phyloP scores from a whole-genome alignment of 1,140 invertebrate genomes.

The Aphaenogaster floridana region DNA sequence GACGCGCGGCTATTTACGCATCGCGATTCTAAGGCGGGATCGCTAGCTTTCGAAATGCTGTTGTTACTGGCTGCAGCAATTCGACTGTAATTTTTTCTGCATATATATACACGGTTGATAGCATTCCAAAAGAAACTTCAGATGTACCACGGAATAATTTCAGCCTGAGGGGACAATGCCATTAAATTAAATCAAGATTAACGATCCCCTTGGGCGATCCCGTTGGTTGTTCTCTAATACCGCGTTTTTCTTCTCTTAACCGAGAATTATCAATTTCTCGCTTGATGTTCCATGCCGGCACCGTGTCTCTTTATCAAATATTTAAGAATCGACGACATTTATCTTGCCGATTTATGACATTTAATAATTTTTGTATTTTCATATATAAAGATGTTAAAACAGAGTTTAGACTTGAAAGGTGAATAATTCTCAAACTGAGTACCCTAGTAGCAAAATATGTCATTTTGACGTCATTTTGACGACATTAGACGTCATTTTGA shows the following conservation, averaged over 20 bases:
- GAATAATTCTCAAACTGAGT: background rate
- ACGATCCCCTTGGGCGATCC: background rate
- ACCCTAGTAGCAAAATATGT: too few species aligned
- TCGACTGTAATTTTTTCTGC: background rate
- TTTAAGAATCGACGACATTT: background rate
- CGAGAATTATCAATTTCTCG: background rate
- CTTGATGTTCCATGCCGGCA: background rate
- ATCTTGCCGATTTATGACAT: too few species aligned
- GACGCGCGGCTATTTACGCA: background rate
- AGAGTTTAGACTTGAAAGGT: background rate
- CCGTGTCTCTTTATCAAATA: background rate
- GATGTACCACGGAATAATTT: background rate
- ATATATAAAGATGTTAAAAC: background rate
- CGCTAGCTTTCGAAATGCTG: constrained; percentile 35
- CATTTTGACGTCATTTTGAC: too few species aligned
- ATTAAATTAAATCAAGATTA: background rate
- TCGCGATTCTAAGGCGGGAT: constrained; percentile 7
- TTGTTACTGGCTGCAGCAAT: background rate
- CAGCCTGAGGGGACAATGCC: background rate
- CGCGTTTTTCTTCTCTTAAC: background rate
- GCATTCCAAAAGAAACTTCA: background rate
- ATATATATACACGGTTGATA: background rate
- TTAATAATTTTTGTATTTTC: background rate
- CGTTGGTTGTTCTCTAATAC: background rate
- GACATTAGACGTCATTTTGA: too few species aligned